Base-by-base conservation (phyloP, 2,113 vertebrate genomes). In the Anguilla japonica region DNA sequence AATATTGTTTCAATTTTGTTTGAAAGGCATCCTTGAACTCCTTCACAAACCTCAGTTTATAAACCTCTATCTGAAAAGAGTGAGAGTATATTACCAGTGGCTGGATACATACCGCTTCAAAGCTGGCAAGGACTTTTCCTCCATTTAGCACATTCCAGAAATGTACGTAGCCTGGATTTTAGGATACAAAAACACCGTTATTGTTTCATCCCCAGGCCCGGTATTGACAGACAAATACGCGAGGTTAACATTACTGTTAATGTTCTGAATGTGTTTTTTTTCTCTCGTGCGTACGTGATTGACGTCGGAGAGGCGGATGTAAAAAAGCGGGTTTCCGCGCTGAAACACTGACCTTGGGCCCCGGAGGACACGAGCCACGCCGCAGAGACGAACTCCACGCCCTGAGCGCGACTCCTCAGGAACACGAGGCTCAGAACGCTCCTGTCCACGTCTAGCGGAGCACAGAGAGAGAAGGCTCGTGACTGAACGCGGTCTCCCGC, bases 101-200 rank as follows among this genome's bases (percentile, higher is more conserved):
- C 18, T 79, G 40, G 13, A 63, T 67, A 88, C 95, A 93, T 92
- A 96, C 94, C n/a, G 93, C 95, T 89, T 92, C 89, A 89, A 96
- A 96, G 88, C 91, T 92, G 86, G 94, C 93, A 15, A 94, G 20
- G 20, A 93, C 87, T 80, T 88, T 60, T 1, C 93, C 92, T 60
- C 91, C 92, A 41, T 87, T 6, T 1, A 91, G 86, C 41, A 96
- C 92, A 22, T 85, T 95, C 95, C 96, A 96, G 91, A 96, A 95
- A 91, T 90, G 88, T 87, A 96, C 79, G 41, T 87, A 94, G 83
- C 93, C 93, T 92, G 79, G 85, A 82, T 63, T 75, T 3, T 56
- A 11, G 56, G 67, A 89, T 87, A 81, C 29, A 71, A 84, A 16
- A 43, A 56, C 41, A 87, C 8, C 5, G 15, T 82, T 83, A 50